Evolutionary conservation across 2,888 invertebrate species (phyloP).

Genomic region (Cotesia congregata): DNA sequence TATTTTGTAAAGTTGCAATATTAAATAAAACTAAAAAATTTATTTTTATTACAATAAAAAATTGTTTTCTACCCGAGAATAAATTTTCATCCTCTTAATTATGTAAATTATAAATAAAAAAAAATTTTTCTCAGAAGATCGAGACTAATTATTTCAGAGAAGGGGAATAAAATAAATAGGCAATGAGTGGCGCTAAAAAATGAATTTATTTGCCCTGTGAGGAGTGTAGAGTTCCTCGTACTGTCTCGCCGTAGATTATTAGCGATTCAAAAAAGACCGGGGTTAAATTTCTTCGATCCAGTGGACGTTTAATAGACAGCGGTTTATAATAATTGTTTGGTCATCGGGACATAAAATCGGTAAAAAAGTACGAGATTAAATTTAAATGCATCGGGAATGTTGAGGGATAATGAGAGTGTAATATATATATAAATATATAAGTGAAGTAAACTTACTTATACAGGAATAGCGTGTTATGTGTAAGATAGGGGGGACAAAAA

Average conservation of each 20-base stretch:
- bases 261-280: constrained; percentile 3
- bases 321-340: constrained; percentile 35
- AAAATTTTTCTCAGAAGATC: no score
- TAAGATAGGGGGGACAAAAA: constrained; percentile 17
- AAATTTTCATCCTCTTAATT: no score
- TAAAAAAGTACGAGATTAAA: constrained; percentile 19
- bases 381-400: constrained; percentile 31
- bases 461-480: neutral
- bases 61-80: no score
- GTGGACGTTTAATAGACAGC: constrained; percentile 13
- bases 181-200: no score
- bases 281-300: constrained; percentile 22
- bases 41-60: no score
- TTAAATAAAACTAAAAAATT: no score
- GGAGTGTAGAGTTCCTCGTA: neutral
- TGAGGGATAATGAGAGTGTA: constrained; percentile 36
- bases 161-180: no score
- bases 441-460: neutral
- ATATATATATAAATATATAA: neutral
- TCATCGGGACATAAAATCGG: constrained; percentile 24
- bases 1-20: no score
- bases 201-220: no score
- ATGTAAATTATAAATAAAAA: no score
- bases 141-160: no score
- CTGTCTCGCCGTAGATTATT: neutral